These are phyloP conservation scores for Epinephelus cyanopodus DNA, from an alignment of 2,113 vertebrate species.

Conservation along the genomic window DNA sequence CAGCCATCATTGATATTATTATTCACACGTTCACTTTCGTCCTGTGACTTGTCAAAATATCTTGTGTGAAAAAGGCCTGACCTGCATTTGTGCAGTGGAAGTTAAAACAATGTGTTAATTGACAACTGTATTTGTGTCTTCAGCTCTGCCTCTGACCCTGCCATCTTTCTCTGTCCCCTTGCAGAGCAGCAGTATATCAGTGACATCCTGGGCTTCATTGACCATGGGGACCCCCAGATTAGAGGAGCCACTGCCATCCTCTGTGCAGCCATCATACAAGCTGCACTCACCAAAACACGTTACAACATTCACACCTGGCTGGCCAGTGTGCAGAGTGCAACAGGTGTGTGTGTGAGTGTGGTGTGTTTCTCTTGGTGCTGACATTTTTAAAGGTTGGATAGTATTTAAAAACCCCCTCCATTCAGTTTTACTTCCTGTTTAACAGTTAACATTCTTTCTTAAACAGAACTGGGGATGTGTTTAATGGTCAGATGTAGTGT, in stretches of 20 bases:
- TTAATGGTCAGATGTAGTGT: no score
- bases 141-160: not conserved
- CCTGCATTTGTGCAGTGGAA: not conserved
- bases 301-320: slow-evolving; percentile 92
- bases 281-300: slow-evolving; percentile 91
- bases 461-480: no score
- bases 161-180: slow-evolving; percentile 45
- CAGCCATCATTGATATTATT: no score
- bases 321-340: slow-evolving; percentile 83
- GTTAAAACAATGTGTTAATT: not conserved
- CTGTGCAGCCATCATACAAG: slow-evolving; percentile 91
- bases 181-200: slow-evolving; percentile 95
- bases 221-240: slow-evolving; percentile 96
- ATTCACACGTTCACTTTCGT: no score
- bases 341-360: slow-evolving; percentile 84
- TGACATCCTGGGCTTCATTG: slow-evolving; percentile 90
- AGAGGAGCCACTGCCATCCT: slow-evolving; percentile 94
- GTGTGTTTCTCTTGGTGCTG: not conserved
- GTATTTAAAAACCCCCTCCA: not conserved
- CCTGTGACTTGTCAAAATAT: not conserved
- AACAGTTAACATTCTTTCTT: no score
- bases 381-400: not conserved
- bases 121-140: not conserved
- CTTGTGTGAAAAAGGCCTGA: not conserved
- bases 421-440: no score